phyloP scores from a whole-genome alignment of 2,113 vertebrate species.

The Osmerus mordax region DNA sequence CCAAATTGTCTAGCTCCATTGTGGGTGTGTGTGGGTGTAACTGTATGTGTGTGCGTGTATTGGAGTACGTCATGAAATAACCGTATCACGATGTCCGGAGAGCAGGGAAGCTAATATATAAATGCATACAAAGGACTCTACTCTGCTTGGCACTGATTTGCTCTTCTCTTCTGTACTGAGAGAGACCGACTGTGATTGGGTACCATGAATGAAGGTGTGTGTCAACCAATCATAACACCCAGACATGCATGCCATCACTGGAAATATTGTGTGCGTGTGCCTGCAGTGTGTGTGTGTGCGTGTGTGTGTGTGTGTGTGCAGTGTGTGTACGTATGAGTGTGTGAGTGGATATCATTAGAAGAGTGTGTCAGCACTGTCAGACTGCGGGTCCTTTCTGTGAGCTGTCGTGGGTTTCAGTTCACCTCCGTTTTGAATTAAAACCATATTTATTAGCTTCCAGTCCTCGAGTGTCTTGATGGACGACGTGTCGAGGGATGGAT shows the following conservation, averaged over 20 bases:
- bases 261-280: neutral
- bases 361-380: neutral
- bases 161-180: too few relatives aligned
- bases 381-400: neutral
- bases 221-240: neutral
- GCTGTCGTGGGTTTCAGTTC: slow-evolving; percentile 30
- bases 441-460: slow-evolving; percentile 62
- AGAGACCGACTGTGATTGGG: too few relatives aligned
- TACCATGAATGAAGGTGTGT: neutral
- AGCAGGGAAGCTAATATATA: too few relatives aligned
- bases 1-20: neutral
- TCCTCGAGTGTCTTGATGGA: slow-evolving; percentile 46
- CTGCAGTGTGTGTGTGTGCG: neutral
- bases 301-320: slow-evolving; percentile 4
- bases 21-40: neutral
- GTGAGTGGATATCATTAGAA: neutral
- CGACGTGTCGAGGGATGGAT: slow-evolving; percentile 54
- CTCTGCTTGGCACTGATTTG: neutral
- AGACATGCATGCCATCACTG: neutral
- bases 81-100: neutral
- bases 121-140: neutral
- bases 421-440: slow-evolving; percentile 55
- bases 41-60: neutral
- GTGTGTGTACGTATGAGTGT: neutral
- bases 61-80: neutral